Base-by-base conservation (phyloP, 1,140 invertebrate genomes). In the Solenopsis invicta region DNA sequence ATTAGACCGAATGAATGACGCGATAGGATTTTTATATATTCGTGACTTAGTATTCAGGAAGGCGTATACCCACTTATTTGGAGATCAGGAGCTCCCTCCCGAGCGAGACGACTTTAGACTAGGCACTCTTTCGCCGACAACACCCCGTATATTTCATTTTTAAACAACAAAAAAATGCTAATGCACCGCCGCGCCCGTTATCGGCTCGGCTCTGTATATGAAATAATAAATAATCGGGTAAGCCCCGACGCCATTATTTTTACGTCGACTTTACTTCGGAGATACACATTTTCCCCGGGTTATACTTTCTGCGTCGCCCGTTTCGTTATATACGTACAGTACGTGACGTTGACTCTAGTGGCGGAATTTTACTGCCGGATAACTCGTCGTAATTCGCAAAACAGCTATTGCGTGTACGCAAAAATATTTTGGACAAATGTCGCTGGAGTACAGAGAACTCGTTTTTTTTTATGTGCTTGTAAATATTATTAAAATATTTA, bases 161-260 rank as follows among this genome's bases (percentile, higher is more conserved):
- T 95, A 94, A 95, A 95, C 94, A 95, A 95, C 94, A 94, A 94
- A 94, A 95, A 95, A 94, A 95, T 95, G 94, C 93, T 94, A 95
- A 95, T 95, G 93, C 91, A 89, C 87, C 89, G 87, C 61, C 80
- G 90, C 85, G 82, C 88, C 89, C 93, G 92, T 93, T 94, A 95
- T 94, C 93, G 94, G 94, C 93, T 94, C 89, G 90, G 69, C 85
- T 86, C 93, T 93, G 93, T 93, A 93, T 93, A 94, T 94, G 93
- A 95, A 94, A 95, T 94, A 94, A 95, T 94, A 95, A 95, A 95
- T 95, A 95, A 95, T 93, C 93, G 92, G 86, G 90, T 93, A 93
- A 94, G 92, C 92, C 91, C 92, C 90, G 89, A 81, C 89, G 92
- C 92, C 93, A 93, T 94, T 94, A 94, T 92, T 94, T 92, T 91